phyloP scores from a whole-genome alignment of 2,888 invertebrate species.

The Anaspis maculata region DNA sequence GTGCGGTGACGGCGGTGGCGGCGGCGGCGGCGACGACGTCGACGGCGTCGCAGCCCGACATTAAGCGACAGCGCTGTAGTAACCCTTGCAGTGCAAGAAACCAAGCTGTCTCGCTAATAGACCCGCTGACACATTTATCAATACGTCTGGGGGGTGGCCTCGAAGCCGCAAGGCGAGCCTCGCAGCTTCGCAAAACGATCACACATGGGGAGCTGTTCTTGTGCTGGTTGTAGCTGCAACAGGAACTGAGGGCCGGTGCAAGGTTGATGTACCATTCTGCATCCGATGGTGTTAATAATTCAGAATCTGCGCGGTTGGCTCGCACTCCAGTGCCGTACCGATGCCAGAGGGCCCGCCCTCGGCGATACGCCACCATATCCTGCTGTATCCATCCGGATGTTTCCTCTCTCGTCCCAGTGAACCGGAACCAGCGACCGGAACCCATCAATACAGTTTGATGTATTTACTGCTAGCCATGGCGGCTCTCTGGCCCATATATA shows the following conservation, averaged over 20 bases:
- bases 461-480: slow-evolving; percentile 36
- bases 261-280: no score
- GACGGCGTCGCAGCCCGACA: slow-evolving; percentile 18
- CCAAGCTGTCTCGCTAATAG: slow-evolving; percentile 26
- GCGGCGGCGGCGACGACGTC: no score
- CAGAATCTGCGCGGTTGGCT: no score
- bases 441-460: slow-evolving; percentile 37
- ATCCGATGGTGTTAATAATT: no score
- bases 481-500: no score
- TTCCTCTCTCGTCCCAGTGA: slow-evolving; percentile 23
- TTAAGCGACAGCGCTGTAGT: slow-evolving; percentile 27
- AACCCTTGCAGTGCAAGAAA: slow-evolving; percentile 26
- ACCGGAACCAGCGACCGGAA: slow-evolving; percentile 36
- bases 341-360: no score
- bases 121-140: slow-evolving; percentile 28
- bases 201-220: no score
- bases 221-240: no score
- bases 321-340: no score
- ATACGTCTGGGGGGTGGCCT: slow-evolving; percentile 14
- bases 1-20: no score
- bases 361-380: slow-evolving; percentile 18
- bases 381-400: slow-evolving; percentile 22
- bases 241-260: no score
- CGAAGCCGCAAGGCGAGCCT: not conserved
- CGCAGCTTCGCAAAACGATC: no score